Percentiles rank a stretch among this genome's conserved stretches.
Evolutionary conservation across 1,140 invertebrate species (phyloP).

Genomic region (Caenorhabditis inopinata): DNA sequence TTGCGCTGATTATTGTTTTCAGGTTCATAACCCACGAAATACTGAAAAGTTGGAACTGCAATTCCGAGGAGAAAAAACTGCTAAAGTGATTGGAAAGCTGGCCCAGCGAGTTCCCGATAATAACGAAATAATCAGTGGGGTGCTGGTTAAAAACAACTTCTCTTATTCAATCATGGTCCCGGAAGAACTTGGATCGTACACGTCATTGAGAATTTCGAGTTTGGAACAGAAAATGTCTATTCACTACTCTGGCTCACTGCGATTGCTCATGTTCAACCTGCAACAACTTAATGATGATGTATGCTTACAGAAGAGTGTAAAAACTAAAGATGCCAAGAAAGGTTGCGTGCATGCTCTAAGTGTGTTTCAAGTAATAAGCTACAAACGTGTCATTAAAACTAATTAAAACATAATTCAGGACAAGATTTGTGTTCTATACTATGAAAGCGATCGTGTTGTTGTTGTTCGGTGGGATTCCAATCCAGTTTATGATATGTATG

Average conservation of each 20-base stretch:
- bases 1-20: no score
- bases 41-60: constrained; percentile 87
- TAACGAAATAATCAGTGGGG: constrained; percentile 80
- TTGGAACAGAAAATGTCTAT: constrained; percentile 87
- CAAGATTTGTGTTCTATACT: constrained; percentile 40
- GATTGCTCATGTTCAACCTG: constrained; percentile 80
- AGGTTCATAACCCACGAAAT: constrained; percentile 90
- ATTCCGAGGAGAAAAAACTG: constrained; percentile 94
- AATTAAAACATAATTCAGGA: no score
- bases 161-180: constrained; percentile 93
- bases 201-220: constrained; percentile 87
- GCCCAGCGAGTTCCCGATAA: constrained; percentile 69
- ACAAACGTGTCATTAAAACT: no score
- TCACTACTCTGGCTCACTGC: constrained; percentile 78
- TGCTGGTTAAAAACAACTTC: constrained; percentile 94
- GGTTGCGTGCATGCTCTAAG: background rate
- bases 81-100: constrained; percentile 75
- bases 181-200: constrained; percentile 86
- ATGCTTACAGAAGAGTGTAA: constrained; percentile 71
- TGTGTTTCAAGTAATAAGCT: constrained; percentile 71
- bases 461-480: constrained; percentile 81
- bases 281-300: constrained; percentile 80
- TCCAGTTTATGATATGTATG: constrained; percentile 95
- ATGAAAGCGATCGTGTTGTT: constrained; percentile 43
- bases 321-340: constrained; percentile 26